phyloP scores from a whole-genome alignment of 2,888 invertebrate genomes.

The Elysia crispata region DNA sequence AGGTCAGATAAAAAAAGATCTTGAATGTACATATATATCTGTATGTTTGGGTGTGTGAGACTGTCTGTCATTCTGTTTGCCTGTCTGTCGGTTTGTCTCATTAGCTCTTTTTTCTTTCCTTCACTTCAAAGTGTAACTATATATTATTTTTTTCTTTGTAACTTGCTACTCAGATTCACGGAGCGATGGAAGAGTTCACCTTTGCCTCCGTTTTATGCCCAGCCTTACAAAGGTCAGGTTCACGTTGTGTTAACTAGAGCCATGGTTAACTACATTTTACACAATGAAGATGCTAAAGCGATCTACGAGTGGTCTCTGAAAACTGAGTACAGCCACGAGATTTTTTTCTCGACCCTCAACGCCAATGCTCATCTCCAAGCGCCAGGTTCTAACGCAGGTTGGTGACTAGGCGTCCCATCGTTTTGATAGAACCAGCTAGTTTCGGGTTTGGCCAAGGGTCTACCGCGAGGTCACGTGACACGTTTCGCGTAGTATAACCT shows the following conservation, averaged over 20 bases:
- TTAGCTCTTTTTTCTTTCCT: too few species aligned
- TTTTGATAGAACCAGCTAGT: too few species aligned
- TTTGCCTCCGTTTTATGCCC: conserved; percentile 1
- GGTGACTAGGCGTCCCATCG: neutral
- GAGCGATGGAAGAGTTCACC: conserved; percentile 13
- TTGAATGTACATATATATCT: too few species aligned
- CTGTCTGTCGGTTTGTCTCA: too few species aligned
- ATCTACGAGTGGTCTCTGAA: conserved; percentile 62
- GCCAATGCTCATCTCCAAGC: conserved; percentile 61
- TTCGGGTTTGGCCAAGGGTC: too few species aligned
- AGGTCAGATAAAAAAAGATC: too few species aligned
- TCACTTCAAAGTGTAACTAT: too few species aligned
- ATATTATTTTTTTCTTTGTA: too few species aligned
- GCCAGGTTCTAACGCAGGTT: conserved; percentile 65
- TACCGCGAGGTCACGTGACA: too few species aligned
- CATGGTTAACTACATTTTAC: conserved; percentile 62
- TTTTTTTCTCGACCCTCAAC: conserved; percentile 65
- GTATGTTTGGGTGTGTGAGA: too few species aligned
- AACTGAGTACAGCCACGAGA: conserved; percentile 64
- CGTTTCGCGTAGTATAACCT: too few species aligned
- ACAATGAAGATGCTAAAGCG: conserved; percentile 53
- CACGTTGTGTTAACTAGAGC: conserved; percentile 61
- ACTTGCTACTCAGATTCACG: conserved; percentile 6
- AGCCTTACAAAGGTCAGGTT: conserved; percentile 60
- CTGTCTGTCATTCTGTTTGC: too few species aligned